Evolutionary conservation across 2,888 invertebrate genomes (phyloP).

Genomic region (Tiliacea citrago): DNA sequence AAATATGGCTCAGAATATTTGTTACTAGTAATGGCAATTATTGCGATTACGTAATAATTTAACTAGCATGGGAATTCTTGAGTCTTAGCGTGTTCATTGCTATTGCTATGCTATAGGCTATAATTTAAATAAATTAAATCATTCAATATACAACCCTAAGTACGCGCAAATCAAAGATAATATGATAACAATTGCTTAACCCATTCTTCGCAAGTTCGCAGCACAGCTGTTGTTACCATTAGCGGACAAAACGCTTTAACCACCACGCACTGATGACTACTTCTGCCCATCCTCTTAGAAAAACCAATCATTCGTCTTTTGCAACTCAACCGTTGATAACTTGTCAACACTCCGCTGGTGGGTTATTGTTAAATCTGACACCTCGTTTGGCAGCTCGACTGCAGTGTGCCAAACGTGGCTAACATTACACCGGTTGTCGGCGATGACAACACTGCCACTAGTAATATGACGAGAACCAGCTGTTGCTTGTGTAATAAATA

Average conservation of each 20-base stretch:
- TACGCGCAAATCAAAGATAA: no score
- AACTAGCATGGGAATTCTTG: no score
- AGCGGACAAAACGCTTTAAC: background rate
- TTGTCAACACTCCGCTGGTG: slow-evolving; percentile 32
- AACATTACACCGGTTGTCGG: slow-evolving; percentile 14
- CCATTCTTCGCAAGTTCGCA: no score
- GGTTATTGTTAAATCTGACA: slow-evolving; percentile 48
- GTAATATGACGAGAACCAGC: slow-evolving; percentile 1
- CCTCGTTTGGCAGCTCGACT: slow-evolving; percentile 15
- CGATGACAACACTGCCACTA: slow-evolving; percentile 11
- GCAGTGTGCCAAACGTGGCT: slow-evolving; percentile 21
- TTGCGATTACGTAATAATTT: no score
- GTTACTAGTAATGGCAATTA: no score
- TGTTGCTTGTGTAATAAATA: background rate
- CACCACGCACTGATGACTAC: background rate
- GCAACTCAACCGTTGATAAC: slow-evolving; percentile 4
- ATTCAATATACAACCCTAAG: no score
- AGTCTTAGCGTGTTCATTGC: no score
- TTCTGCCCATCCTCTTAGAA: background rate
- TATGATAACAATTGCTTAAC: no score
- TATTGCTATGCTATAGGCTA: no score
- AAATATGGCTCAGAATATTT: background rate
- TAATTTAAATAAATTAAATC: no score
- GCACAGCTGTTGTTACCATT: no score
- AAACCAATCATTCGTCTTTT: background rate